phyloP scores from a whole-genome alignment of 2,888 invertebrate genomes.

The Mythimna lalbum region DNA sequence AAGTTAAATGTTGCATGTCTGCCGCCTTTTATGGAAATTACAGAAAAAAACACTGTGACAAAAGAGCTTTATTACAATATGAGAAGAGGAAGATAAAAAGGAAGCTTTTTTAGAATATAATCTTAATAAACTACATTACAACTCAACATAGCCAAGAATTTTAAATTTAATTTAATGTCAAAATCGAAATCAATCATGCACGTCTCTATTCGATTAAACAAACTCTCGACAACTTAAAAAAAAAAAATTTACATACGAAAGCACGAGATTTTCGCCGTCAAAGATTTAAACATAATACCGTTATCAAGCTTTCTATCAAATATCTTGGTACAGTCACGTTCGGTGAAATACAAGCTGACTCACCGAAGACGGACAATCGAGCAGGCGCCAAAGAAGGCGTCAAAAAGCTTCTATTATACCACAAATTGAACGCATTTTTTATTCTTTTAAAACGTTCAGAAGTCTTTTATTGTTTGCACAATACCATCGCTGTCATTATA shows the following conservation, averaged over 20 bases:
- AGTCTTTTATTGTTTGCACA: slow-evolving; percentile 39
- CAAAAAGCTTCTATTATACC: slow-evolving; percentile 52
- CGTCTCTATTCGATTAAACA: slow-evolving; percentile 10
- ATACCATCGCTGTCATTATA: slow-evolving; percentile 19
- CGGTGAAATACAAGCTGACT: slow-evolving; percentile 56
- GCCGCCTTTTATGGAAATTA: slow-evolving; percentile 13
- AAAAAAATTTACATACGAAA: slow-evolving; percentile 21
- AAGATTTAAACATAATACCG: slow-evolving; percentile 56
- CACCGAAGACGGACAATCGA: slow-evolving; percentile 48
- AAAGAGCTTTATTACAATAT: neutral
- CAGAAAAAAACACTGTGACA: slow-evolving; percentile 10
- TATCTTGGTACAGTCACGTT: slow-evolving; percentile 50
- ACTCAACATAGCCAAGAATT: neutral
- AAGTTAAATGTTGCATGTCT: slow-evolving; percentile 34
- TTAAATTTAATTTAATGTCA: neutral
- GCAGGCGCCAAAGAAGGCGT: slow-evolving; percentile 40
- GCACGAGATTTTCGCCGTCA: slow-evolving; percentile 20
- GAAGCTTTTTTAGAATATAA: neutral
- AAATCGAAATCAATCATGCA: neutral
- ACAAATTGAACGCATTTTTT: slow-evolving; percentile 40
- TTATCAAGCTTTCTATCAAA: slow-evolving; percentile 59
- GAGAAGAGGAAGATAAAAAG: neutral
- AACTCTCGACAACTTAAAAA: slow-evolving; percentile 20
- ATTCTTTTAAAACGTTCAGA: slow-evolving; percentile 25
- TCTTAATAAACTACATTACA: neutral